Conservation (phyloP, 1,140 invertebrate genomes). For the Cydia strobilella region DNA sequence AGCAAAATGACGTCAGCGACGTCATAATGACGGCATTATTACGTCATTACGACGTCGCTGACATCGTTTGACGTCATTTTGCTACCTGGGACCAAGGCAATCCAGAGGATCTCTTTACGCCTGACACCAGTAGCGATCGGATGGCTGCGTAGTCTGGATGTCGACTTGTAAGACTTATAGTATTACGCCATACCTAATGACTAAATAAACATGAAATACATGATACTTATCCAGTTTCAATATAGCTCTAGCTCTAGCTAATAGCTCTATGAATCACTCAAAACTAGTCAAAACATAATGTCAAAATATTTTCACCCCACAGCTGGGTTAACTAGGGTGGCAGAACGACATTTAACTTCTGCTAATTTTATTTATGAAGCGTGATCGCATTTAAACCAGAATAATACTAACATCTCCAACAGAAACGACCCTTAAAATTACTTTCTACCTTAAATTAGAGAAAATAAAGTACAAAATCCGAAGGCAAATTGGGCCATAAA, state of each 20-base stretch:
- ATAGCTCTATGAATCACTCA: constrained; percentile 60
- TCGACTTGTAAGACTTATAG: too few relatives aligned
- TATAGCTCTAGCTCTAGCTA: neutral
- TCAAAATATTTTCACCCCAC: constrained; percentile 51
- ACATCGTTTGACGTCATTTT: too few relatives aligned
- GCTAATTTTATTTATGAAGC: constrained; percentile 19
- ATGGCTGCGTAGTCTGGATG: too few relatives aligned
- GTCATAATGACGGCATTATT: too few relatives aligned
- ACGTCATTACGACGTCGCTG: too few relatives aligned
- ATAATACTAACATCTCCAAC: constrained; percentile 4
- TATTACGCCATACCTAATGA: too few relatives aligned
- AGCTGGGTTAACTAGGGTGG: constrained; percentile 8
- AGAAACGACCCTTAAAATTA: neutral
- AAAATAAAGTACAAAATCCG: constrained; percentile 38
- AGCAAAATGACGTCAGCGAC: too few relatives aligned
- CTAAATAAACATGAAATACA: neutral
- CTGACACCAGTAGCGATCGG: too few relatives aligned
- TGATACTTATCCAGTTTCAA: constrained; percentile 7
- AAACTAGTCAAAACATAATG: constrained; percentile 58
- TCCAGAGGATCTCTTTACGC: too few relatives aligned
- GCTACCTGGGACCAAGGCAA: too few relatives aligned
- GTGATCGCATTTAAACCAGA: constrained; percentile 11
- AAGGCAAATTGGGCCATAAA: constrained; percentile 3
- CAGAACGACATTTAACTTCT: neutral
- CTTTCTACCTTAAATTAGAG: constrained; percentile 7